A percentile compares a stretch with the other conserved stretches of the same genome.
Evolutionary conservation across 2,797 vertebrate genomes (phyloP).

Genomic region (Pyrocephalus nanus): DNA sequence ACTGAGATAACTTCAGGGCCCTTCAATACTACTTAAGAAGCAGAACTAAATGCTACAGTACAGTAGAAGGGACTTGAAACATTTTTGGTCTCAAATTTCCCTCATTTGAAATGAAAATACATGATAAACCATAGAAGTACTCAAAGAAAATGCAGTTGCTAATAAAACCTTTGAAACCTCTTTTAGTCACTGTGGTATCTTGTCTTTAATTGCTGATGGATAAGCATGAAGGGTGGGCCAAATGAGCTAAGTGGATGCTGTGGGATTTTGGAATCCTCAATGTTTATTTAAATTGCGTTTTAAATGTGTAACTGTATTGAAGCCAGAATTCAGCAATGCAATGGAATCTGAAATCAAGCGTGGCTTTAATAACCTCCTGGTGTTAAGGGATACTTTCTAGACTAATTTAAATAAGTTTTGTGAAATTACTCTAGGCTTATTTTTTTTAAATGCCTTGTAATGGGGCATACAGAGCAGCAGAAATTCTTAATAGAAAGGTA

Average conservation of each 20-base stretch:
- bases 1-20: background rate
- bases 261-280: background rate
- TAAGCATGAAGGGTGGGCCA: background rate
- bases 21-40: background rate
- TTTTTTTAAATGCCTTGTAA: background rate
- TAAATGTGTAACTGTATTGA: background rate
- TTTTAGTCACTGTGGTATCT: background rate
- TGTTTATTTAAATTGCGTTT: background rate
- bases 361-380: background rate
- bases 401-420: background rate
- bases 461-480: background rate
- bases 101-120: background rate
- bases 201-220: background rate
- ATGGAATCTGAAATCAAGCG: background rate
- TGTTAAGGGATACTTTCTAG: background rate
- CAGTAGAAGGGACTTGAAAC: background rate
- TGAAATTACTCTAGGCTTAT: background rate
- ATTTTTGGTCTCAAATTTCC: background rate
- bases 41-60: background rate
- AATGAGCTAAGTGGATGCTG: background rate
- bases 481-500: background rate
- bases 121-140: background rate
- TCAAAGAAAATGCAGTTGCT: background rate
- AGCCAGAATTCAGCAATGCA: background rate
- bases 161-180: background rate